Conservation (phyloP, 64 coral and sea anemone genomes). For the Stichodactyla helianthus region DNA sequence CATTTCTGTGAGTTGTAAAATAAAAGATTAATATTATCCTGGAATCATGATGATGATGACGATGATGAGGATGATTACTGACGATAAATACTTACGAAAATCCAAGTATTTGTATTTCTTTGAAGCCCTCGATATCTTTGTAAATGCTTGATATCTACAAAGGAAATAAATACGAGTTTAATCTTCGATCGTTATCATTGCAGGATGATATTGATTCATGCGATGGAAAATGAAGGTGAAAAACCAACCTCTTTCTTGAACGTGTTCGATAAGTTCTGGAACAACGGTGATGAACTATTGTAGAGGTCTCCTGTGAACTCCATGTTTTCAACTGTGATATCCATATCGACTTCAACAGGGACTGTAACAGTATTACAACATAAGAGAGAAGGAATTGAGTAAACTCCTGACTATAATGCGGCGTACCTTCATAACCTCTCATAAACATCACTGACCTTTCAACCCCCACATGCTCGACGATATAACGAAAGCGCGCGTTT, state of each 20-base stretch:
- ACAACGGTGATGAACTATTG: background rate
- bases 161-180: background rate
- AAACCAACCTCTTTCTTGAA: background rate
- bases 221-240: too few species aligned
- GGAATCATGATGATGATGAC: background rate
- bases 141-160: background rate
- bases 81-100: background rate
- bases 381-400: background rate
- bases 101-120: slow-evolving; percentile 2
- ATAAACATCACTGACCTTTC: too few species aligned
- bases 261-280: background rate
- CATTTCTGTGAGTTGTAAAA: slow-evolving; percentile 38
- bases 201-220: too few species aligned
- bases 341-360: background rate
- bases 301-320: background rate
- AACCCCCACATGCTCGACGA: too few species aligned
- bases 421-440: too few species aligned
- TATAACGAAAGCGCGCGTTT: too few species aligned
- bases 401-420: too few species aligned
- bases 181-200: too few species aligned
- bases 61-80: background rate
- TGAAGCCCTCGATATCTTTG: background rate
- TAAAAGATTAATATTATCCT: background rate
- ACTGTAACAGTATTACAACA: background rate
- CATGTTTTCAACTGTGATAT: background rate